Evolutionary conservation across 2,888 invertebrate genomes (phyloP), one percentile per base, ranked within the genome.

Genomic region (Hypercompe scribonia): DNA sequence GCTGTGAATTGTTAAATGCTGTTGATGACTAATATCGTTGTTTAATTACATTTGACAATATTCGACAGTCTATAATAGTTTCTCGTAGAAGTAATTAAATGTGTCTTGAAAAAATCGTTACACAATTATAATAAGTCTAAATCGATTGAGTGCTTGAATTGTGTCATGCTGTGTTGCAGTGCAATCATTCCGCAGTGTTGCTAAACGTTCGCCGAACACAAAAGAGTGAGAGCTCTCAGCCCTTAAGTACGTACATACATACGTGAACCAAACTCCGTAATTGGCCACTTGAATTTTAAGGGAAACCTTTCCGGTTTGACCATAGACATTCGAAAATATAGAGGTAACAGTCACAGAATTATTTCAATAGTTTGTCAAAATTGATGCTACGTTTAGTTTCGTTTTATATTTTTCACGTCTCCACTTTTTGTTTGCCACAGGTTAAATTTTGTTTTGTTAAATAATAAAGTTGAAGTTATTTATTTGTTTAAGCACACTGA

Each of bases 251-350:
- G 84, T 86, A 84, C 76, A 85, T 80, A 71, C 76, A 73, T 79
- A 88, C 89, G 88, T 90, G 88, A 89, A 88, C 89, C 87, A 87
- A 88, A 90, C 89, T 86, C 34, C 63, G 86, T 94, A 95, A 95
- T 95, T 94, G 94, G 92, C 93, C 92, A 92, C 93, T 95, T 93
- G 89, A 93, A 88, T 93, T 93, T 92, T 91, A 90, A 92, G 89
- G 90, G 92, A 91, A 88, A 88, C 92, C 92, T 91, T 93, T 90
- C 91, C 91, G 91, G 91, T 90, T 75, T 85, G 21, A 61, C 50
- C 75, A 77, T 83, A 92, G 92, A 87, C 76, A 28, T 86, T 70
- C 0, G 67, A 84, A 87, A 0, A 5, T 2, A 15, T 82, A 88
- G 87, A 90, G 0, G 24, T 7, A 54, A 31, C 68, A 63, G 13